A percentile compares a stretch with the other conserved stretches of the same genome.
Conservation (phyloP, 2,888 invertebrate species). For the Subacronicta megacephala region DNA sequence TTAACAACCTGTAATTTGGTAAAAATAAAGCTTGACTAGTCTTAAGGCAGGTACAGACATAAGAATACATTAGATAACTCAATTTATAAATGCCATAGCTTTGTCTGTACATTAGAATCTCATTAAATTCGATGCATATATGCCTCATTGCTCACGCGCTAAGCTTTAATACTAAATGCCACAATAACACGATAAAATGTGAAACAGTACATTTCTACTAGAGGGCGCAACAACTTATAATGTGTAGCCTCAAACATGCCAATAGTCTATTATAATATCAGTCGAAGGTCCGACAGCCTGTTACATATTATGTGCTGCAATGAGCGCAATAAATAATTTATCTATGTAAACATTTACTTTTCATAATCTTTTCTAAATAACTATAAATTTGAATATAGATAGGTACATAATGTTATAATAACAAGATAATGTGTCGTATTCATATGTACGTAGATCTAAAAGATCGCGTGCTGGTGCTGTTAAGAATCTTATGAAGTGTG, state of each 20-base stretch:
- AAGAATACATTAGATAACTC: slow-evolving; percentile 22
- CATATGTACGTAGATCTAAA: slow-evolving; percentile 34
- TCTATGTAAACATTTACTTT: slow-evolving; percentile 8
- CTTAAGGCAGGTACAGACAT: slow-evolving; percentile 42
- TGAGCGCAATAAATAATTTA: slow-evolving; percentile 6
- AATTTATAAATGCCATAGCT: slow-evolving; percentile 19
- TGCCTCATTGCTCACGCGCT: slow-evolving; percentile 64
- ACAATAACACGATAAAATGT: slow-evolving; percentile 63
- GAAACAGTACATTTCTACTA: slow-evolving; percentile 59
- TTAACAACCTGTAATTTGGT: slow-evolving; percentile 20
- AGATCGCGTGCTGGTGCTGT: slow-evolving; percentile 36
- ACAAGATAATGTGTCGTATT: slow-evolving; percentile 14
- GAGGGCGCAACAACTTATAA: slow-evolving; percentile 51
- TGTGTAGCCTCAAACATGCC: slow-evolving; percentile 65
- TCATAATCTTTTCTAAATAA: slow-evolving; percentile 19
- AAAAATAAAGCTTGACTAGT: slow-evolving; percentile 60
- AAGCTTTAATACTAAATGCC: slow-evolving; percentile 75
- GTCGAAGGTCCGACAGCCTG: slow-evolving; percentile 63
- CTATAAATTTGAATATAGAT: slow-evolving; percentile 15
- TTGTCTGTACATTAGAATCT: slow-evolving; percentile 40
- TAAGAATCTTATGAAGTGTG: background rate
- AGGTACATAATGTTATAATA: slow-evolving; percentile 25
- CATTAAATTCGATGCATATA: slow-evolving; percentile 41
- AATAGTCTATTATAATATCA: slow-evolving; percentile 70
- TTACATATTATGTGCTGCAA: slow-evolving; percentile 28